A percentile compares a stretch with the other conserved stretches of the same genome.
These are phyloP conservation scores for Trichosurus vulpecula DNA, from an alignment of 2,797 vertebrate species.

Conservation along the genomic window DNA sequence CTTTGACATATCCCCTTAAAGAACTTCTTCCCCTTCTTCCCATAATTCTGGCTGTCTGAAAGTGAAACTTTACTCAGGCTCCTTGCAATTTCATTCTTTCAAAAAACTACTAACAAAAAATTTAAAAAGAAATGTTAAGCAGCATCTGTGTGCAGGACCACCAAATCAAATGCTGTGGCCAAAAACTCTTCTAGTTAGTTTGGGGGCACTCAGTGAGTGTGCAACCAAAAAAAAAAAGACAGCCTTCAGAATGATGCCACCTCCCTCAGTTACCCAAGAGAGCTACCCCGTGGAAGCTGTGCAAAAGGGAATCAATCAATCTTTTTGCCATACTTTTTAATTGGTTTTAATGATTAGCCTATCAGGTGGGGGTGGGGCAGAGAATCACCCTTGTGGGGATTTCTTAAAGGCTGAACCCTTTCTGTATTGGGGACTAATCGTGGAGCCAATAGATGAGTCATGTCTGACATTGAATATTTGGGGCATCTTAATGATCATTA, in stretches of 20 bases:
- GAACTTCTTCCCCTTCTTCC: neutral
- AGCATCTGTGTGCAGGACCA: neutral
- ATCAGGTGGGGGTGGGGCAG: neutral
- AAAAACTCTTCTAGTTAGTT: neutral
- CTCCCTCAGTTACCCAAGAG: neutral
- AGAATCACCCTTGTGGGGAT: neutral
- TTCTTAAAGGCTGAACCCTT: neutral
- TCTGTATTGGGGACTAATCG: neutral
- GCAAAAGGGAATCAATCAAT: neutral
- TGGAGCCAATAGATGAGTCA: neutral
- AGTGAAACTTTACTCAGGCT: conserved; percentile 7
- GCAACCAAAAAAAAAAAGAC: neutral
- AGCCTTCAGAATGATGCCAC: neutral
- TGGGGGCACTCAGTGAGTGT: neutral
- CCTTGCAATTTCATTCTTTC: neutral
- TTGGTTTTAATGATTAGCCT: neutral
- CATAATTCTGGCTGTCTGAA: neutral
- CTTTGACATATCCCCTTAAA: neutral
- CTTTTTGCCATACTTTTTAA: neutral
- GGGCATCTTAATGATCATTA: neutral
- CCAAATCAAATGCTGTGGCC: neutral
- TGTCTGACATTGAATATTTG: neutral
- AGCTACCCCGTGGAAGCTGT: neutral
- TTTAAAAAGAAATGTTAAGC: conserved; percentile 29
- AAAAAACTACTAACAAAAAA: conserved; percentile 7